Base-by-base conservation (phyloP, 1,140 invertebrate species). In the Orius laevigatus region DNA sequence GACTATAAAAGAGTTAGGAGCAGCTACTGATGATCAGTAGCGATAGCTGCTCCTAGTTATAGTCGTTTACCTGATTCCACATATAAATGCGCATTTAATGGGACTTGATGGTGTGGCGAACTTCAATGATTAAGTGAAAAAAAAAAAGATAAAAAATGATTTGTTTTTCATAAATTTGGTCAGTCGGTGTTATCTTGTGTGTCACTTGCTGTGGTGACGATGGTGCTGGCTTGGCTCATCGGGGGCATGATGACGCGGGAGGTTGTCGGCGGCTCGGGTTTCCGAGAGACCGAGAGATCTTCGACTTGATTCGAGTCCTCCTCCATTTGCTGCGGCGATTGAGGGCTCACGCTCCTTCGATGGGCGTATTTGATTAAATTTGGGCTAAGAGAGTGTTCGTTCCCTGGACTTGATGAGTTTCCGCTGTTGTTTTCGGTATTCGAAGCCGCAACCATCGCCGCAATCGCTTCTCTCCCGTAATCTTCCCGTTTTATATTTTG, bases 211-310 rank as follows among this genome's bases (percentile, higher is more conserved):
- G 54, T 52, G 8, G 58, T 56, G 32, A 57, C 40, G 48, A 59
- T 50, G n/a, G 52, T 32, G 20, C 52, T 52, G 4, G 58, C 51
- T 45, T 59, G 57, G 45, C 56, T 59, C 51, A 59, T 58, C 2
- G 59, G 59, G n/a, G 58, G 56, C 59, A 60, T 60, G 19, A 60
- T 60, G 16, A 60, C 56, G 43, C 59, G 51, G 6, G 59, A 58
- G 2, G 55, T 38, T n/a, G 57, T 55, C 3, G 57, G 40, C 6
- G 51, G 38, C 4, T 57, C 56, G n/a, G 57, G 44, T 48, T 60
- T 67, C 4, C 65, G 56, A 48, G 52, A 57, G 1, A 71, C 56
- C 3, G 69, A 70, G 0, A 71, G 55, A 56, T 71, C 70, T 46
- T 71, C 68, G 0, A 70, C 69, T 41, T 68, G 61, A 34, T 70